Evolutionary conservation across 2,113 vertebrate species (phyloP).

Genomic region (Excalfactoria chinensis): DNA sequence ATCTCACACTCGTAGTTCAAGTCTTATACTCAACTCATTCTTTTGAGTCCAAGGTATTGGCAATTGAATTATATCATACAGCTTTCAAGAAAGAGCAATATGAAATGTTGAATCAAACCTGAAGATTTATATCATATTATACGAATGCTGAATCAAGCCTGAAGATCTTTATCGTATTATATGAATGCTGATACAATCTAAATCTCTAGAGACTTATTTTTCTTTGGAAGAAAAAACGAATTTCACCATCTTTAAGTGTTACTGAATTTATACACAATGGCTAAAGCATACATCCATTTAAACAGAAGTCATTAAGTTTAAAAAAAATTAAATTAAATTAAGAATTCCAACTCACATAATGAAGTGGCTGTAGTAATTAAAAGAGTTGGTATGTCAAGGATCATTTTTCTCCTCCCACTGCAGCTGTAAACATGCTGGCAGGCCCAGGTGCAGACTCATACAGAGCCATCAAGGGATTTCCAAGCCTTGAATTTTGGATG

Average conservation of each 20-base stretch:
- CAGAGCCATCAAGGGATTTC: not conserved
- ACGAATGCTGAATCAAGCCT: conserved; percentile 29
- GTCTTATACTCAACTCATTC: not conserved
- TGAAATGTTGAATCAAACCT: conserved; percentile 14
- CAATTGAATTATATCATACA: conserved; percentile 14
- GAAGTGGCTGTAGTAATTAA: conserved; percentile 12
- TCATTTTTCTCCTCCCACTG: not conserved
- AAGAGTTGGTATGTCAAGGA: not conserved
- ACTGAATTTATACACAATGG: conserved; percentile 54
- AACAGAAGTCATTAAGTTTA: conserved; percentile 46
- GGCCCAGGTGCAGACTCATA: not conserved
- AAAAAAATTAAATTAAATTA: not conserved
- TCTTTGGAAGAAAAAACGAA: conserved; percentile 59
- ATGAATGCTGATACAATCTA: conserved; percentile 40
- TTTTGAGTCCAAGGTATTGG: not conserved
- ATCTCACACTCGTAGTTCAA: accelerated
- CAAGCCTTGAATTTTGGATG: not conserved
- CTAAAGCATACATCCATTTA: conserved; percentile 58
- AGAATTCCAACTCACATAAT: not conserved
- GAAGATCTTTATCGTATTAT: conserved; percentile 55
- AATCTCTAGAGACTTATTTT: conserved; percentile 44
- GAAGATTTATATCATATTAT: conserved; percentile 54
- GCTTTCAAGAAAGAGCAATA: conserved; percentile 31
- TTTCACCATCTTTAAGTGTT: conserved; percentile 56
- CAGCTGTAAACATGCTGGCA: not conserved